phyloP scores from a whole-genome alignment of 2,113 vertebrate genomes.

The Sigmodon hispidus region DNA sequence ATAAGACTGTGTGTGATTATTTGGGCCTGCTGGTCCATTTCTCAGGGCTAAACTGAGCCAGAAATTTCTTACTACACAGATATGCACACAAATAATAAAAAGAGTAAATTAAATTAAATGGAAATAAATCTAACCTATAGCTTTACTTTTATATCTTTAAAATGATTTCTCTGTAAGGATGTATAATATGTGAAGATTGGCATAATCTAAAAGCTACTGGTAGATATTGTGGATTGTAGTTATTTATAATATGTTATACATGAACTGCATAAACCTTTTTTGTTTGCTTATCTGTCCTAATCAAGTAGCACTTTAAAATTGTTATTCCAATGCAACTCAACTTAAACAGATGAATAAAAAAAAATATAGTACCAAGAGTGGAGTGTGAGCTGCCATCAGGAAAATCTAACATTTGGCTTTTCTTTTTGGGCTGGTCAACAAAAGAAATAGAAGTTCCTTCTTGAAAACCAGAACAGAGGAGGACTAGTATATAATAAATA shows the following conservation, averaged over 20 bases:
- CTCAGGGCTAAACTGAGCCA: too few species aligned
- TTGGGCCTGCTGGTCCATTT: too few species aligned
- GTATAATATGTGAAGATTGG: neutral
- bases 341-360: neutral
- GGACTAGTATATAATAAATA: neutral
- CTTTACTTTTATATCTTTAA: neutral
- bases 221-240: neutral
- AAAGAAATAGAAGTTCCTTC: neutral
- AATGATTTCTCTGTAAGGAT: neutral
- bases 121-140: neutral
- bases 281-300: neutral
- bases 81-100: too few species aligned
- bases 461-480: neutral
- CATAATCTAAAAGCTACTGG: neutral
- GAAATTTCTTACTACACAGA: too few species aligned
- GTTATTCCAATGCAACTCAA: neutral
- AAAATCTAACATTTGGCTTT: neutral
- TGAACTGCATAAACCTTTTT: neutral
- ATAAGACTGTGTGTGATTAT: too few species aligned
- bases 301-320: conserved; percentile 4
- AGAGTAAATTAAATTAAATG: neutral
- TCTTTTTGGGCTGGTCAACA: neutral
- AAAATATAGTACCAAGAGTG: neutral
- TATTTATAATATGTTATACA: neutral
- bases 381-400: neutral